Conservation (phyloP, 2,113 vertebrate species). For the Pica pica region DNA sequence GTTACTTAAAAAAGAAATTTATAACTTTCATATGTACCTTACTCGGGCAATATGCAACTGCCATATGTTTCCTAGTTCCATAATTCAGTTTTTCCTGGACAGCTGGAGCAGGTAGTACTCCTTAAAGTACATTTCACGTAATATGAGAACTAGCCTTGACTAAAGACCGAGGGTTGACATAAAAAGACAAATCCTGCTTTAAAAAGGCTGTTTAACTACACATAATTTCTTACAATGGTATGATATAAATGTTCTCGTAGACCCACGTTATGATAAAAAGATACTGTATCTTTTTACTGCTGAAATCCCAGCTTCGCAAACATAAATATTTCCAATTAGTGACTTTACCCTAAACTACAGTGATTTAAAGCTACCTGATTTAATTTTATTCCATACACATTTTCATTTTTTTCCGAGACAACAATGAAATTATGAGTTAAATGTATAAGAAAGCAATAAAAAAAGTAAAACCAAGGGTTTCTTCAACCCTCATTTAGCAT, state of each 20-base stretch:
- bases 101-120: constrained; percentile 80
- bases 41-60: constrained; percentile 71
- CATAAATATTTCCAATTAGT: constrained; percentile 36
- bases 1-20: constrained; percentile 80
- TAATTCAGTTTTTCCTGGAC: constrained; percentile 79
- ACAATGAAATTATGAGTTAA: background rate
- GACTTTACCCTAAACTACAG: background rate
- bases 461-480: constrained; percentile 21
- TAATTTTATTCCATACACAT: background rate
- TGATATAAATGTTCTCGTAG: background rate
- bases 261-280: background rate
- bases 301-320: background rate
- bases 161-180: constrained; percentile 65
- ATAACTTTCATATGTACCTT: constrained; percentile 82
- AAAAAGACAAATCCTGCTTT: constrained; percentile 63
- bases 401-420: constrained; percentile 27
- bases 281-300: background rate
- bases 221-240: constrained; percentile 30
- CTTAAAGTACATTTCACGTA: constrained; percentile 74
- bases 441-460: constrained; percentile 22
- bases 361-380: constrained; percentile 20
- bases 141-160: constrained; percentile 68
- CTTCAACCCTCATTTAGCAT: constrained; percentile 8
- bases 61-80: constrained; percentile 80
- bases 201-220: constrained; percentile 62